phyloP scores from a whole-genome alignment of 2,797 vertebrate species.

The Todus mexicanus region DNA sequence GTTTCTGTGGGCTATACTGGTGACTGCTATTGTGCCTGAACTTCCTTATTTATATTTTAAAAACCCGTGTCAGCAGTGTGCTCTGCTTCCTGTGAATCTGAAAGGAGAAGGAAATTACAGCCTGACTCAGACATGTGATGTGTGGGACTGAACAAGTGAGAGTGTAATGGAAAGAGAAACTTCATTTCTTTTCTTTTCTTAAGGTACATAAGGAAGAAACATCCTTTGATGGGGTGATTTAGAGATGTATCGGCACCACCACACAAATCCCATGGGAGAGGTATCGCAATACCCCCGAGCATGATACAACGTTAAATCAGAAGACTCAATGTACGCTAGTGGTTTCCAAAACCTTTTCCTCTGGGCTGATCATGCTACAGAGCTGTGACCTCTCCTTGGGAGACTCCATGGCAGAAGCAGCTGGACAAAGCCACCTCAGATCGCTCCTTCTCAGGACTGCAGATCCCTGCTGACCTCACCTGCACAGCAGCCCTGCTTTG shows the following conservation, averaged over 20 bases:
- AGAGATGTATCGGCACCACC: neutral
- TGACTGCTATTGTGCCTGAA: neutral
- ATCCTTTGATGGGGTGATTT: neutral
- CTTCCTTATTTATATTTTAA: neutral
- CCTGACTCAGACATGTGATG: neutral
- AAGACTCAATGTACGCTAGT: neutral
- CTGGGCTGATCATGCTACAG: neutral
- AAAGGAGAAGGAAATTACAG: slow-evolving; percentile 13
- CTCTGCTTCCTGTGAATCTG: neutral
- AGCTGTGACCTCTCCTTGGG: neutral
- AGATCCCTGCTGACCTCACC: neutral
- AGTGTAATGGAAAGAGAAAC: neutral
- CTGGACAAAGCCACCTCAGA: neutral
- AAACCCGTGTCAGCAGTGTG: neutral
- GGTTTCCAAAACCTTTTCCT: neutral
- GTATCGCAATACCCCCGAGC: neutral
- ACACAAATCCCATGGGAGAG: neutral
- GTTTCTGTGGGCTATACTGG: neutral
- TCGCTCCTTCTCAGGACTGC: neutral
- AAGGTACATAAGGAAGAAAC: neutral
- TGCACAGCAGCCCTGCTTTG: neutral
- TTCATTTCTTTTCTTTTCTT: neutral
- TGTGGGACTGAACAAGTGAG: neutral
- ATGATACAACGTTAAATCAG: neutral
- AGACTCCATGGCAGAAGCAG: neutral